Evolutionary conservation across 1,140 invertebrate genomes (phyloP), one percentile per base, ranked within the genome.

Genomic region (Babylonia areolata): DNA sequence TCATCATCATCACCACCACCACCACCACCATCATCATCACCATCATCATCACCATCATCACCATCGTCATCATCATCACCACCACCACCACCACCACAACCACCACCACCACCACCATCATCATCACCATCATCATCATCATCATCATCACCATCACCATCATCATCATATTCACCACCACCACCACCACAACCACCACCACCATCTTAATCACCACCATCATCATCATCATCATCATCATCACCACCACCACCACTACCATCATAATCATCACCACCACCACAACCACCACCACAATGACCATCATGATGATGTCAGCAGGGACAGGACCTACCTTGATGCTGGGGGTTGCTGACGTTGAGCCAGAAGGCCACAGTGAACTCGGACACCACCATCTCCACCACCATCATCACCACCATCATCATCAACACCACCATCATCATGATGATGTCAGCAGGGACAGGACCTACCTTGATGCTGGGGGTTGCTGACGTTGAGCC

Each of bases 361-460:
- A 94, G 87, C 93, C 93, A 94, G 42, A 93, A 92, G 12, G 90
- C 89, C 40, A 94, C 89, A 15, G 93, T 94, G 77, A 94, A 93
- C 12, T 87, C 75, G 0, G 81, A 84, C 58, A 28, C 28, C 58
- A 28, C 28, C 58, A 17, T 23, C 28, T 64, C 58, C 20, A 64
- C 3, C 58, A 64, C 3, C 58, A 64, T 23, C 58, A 64, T 64
- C 20, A 64, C 28, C 58, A 64, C 28, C 58, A 15, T 23, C 23
- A 64, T 23, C 58, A 23, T 20, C 58, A 64, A 5, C 58, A 64
- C 28, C 58, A 64, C 2, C 58, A 64, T 64, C 58, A 51, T 51
- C 46, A 51, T 51, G 9, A 51, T 51, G 46, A 51, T 51, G 58
- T 51, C 46, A 51, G 0, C 46, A 51, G 46, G 9, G 46, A 51